Base-by-base conservation (phyloP, 2,113 vertebrate genomes). In the Sphaerodactylus townsendi region DNA sequence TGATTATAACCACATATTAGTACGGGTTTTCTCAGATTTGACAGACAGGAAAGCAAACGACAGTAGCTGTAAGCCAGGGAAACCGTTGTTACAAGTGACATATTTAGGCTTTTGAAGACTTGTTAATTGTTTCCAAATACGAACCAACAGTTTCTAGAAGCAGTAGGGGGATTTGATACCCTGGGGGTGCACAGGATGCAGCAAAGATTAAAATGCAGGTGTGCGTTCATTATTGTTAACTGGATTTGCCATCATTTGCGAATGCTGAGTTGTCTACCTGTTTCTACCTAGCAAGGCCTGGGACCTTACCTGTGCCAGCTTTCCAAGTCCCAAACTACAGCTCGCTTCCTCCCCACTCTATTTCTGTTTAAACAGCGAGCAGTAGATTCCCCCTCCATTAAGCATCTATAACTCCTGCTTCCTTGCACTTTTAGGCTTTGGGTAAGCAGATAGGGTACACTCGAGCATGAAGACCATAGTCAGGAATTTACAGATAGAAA, bases 401-500 rank as follows among this genome's bases (percentile, higher is more conserved):
- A 89, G 56, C 84, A 88, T 44, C 62, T 35, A 65, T 85, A 91
- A 83, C 83, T 85, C 66, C 48, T 82, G 76, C 35, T 82, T 19
- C 39, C 82, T 77, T 33, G 85, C 88, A 39, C 46, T 86, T 87
- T 87, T 90, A 81, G 89, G 89, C 46, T 73, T 81, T 88, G 66
- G 0, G 1, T 81, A 84, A 87, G 77, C 69, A 92, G 70, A 80
- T 56, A 89, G 87, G 83, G 81, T 83, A 50, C 30, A 87, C 69
- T 53, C 85, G 91, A 90, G 88, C 81, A 82, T 88, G 84, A 89
- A 88, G 81, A 94, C 79, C 39, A 83, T 41, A 73, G 14, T 75
- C 62, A 87, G 86, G 91, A 91, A 91, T 92, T 90, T 87, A 80
- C 87, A 90, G 62, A 87, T 92, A 92, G 83, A 87, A 90, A 92